phyloP scores from a whole-genome alignment of 1,140 invertebrate genomes.

The Centruroides sculpturatus region DNA sequence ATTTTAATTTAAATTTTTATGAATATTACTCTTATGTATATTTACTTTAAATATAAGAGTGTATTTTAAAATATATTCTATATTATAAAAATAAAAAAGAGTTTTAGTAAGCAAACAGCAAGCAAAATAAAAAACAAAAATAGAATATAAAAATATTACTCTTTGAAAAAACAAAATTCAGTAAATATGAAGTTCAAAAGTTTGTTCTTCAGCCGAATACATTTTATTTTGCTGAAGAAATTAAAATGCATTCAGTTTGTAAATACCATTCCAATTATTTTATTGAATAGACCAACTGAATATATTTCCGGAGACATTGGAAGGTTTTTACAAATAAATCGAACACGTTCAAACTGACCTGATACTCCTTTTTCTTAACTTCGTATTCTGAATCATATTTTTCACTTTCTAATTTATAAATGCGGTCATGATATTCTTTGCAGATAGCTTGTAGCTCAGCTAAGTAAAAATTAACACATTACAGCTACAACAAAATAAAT shows the following conservation, averaged over 20 bases:
- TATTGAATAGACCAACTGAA: not conserved
- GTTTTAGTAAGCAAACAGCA: too few relatives aligned
- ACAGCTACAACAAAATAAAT: not conserved
- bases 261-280: not conserved
- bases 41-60: too few relatives aligned
- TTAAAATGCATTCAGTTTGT: not conserved
- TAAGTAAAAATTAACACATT: slow-evolving; percentile 40
- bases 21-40: too few relatives aligned
- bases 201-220: too few relatives aligned
- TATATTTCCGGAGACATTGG: too few relatives aligned
- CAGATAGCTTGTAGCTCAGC: slow-evolving; percentile 92
- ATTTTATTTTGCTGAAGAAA: not conserved
- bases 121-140: too few relatives aligned
- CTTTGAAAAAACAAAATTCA: too few relatives aligned
- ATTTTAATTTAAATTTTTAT: too few relatives aligned
- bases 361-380: slow-evolving; percentile 83
- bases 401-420: slow-evolving; percentile 83
- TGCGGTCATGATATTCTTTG: slow-evolving; percentile 82
- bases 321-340: not conserved
- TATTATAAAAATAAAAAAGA: too few relatives aligned
- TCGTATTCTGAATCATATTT: slow-evolving; percentile 97
- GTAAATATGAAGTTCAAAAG: too few relatives aligned
- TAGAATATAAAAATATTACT: too few relatives aligned
- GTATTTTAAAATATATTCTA: too few relatives aligned
- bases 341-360: slow-evolving; percentile 47